Evolutionary conservation across 2,888 invertebrate genomes (phyloP), one percentile per base, ranked within the genome.

Genomic region (Conchocele bisecta): DNA sequence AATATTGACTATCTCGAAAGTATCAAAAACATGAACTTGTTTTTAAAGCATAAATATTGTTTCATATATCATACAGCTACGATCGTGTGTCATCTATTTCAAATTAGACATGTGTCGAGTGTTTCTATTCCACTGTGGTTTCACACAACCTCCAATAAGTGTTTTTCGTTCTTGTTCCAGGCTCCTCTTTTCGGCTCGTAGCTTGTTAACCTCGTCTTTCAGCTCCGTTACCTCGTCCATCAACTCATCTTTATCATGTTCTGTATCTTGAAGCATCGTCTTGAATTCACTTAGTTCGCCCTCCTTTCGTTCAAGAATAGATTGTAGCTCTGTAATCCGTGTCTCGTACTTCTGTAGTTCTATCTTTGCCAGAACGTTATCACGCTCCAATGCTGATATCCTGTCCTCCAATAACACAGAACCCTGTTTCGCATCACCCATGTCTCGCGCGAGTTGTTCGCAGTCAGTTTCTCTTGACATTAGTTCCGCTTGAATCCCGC

Each of bases 181-280:
- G 35, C 29, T 65, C 48, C 58, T 77, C 31, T 60, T 73, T 13
- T 77, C 73, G 4, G 60, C 46, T 28, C 71, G 66, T 17, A 77
- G 48, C 44, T 39, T 67, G 13, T 41, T 51, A 4, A 77, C 46
- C 28, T 73, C 73, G 20, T 39, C 42, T 42, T 77, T 77, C 7
- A 77, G 53, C 15, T 51, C 37, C 20, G 63, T 51, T 13, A 77
- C 24, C 51, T 73, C 73, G 22, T 77, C 77, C 56, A 63, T 67
- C 20, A 77, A 39, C n/a, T 77, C 77, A n/a, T 77, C 73, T 35
- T 70, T 70, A 31, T 77, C 77, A 60, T 31, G 59, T 42, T 77
- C 77, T 2, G 77, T 77, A 11, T 77, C 73, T 26, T 67, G 73
- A 20, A 77, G 41, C 22, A 70, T 61, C 37, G 37, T 64, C 35